Evolutionary conservation across 2,797 vertebrate species (phyloP).

Genomic region (Falco rusticolus): DNA sequence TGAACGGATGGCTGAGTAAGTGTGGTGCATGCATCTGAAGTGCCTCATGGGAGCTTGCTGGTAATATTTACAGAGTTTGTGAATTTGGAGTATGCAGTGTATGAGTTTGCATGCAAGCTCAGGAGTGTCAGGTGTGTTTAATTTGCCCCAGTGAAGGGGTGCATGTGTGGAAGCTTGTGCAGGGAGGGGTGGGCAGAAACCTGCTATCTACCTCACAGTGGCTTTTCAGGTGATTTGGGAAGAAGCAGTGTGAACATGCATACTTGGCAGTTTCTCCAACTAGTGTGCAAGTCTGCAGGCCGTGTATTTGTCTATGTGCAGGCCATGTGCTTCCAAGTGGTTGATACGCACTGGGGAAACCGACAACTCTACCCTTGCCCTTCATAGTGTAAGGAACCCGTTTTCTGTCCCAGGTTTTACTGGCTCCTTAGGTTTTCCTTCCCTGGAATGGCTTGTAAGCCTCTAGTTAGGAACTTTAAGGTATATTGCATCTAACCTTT

Average conservation of each 20-base stretch:
- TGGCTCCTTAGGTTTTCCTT: neutral
- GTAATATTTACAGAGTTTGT: neutral
- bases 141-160: neutral
- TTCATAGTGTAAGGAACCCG: fast-evolving
- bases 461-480: neutral
- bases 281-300: fast-evolving
- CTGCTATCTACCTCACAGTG: too few species aligned
- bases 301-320: fast-evolving
- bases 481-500: neutral
- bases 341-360: fast-evolving
- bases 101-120: neutral
- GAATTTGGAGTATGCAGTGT: neutral
- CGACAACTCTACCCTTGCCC: fast-evolving
- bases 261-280: neutral
- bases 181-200: neutral
- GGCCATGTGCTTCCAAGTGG: neutral
- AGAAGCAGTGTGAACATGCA: fast-evolving
- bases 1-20: neutral
- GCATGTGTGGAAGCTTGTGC: neutral
- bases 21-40: neutral
- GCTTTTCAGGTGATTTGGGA: neutral
- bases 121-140: neutral
- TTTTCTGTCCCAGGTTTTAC: neutral
- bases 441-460: neutral
- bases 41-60: neutral